Percentiles rank a stretch among this genome's conserved stretches.
Conservation (phyloP, 2,113 vertebrate species). For the Trematomus loennbergii region DNA sequence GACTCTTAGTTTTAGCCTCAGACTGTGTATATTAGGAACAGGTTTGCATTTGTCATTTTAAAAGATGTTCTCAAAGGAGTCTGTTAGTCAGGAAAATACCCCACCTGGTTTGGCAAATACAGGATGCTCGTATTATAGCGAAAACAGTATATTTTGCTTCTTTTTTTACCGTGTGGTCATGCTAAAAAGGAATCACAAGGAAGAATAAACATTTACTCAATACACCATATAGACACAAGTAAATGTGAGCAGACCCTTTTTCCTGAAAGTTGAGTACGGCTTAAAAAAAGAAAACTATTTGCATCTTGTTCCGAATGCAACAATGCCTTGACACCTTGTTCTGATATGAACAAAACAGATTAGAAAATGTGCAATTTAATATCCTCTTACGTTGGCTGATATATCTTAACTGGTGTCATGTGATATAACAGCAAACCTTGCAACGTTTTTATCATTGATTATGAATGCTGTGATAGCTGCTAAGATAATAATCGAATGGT, state of each 20-base stretch:
- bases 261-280: background rate
- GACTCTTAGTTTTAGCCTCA: background rate
- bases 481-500: constrained; percentile 61
- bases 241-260: background rate
- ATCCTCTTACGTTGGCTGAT: constrained; percentile 19
- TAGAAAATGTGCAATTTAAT: background rate
- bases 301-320: background rate
- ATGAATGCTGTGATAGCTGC: constrained; percentile 29
- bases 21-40: background rate
- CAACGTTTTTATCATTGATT: constrained; percentile 51
- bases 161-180: background rate
- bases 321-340: background rate
- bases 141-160: background rate
- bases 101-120: background rate
- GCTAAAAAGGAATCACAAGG: background rate
- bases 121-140: background rate
- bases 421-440: constrained; percentile 35
- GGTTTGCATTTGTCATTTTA: background rate
- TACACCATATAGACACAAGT: background rate
- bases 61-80: background rate
- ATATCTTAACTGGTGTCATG: constrained; percentile 22
- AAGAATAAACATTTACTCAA: background rate
- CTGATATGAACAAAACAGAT: background rate
- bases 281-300: background rate
- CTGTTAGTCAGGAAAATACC: background rate